Evolutionary conservation across 2,113 vertebrate genomes (phyloP).

Genomic region (Mesocricetus auratus): DNA sequence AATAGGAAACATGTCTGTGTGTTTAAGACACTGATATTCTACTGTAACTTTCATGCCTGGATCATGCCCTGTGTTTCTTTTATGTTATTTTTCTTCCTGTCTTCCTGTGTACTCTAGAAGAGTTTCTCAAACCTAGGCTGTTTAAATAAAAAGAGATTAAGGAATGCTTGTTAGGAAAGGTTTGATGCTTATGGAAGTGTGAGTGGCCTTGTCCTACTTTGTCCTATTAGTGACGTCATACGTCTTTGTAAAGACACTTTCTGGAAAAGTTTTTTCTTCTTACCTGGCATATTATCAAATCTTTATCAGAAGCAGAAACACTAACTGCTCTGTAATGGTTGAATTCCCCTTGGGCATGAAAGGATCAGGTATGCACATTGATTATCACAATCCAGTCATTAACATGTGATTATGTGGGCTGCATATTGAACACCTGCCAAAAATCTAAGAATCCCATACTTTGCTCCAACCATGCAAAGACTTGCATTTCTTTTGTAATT

Average conservation of each 20-base stretch:
- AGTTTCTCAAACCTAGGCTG: slow-evolving; percentile 3
- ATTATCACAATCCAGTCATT: slow-evolving; percentile 93
- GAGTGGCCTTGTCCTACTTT: slow-evolving; percentile 50
- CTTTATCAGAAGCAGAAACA: slow-evolving; percentile 85
- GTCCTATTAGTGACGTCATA: slow-evolving; percentile 54
- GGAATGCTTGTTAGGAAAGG: slow-evolving; percentile 9
- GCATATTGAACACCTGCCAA: slow-evolving; percentile 93
- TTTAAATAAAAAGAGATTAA: slow-evolving; percentile 63
- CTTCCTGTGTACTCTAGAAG: neutral
- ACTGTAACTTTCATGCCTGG: slow-evolving; percentile 12
- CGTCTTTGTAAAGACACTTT: slow-evolving; percentile 67
- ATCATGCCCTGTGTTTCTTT: neutral
- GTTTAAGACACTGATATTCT: slow-evolving; percentile 37
- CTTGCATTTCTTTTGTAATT: slow-evolving; percentile 88
- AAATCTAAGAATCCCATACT: slow-evolving; percentile 92
- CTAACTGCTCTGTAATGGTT: slow-evolving; percentile 82
- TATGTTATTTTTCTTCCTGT: slow-evolving; percentile 45
- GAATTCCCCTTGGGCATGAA: slow-evolving; percentile 82
- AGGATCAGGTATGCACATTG: slow-evolving; percentile 90
- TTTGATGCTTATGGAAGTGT: slow-evolving; percentile 6
- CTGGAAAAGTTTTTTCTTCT: slow-evolving; percentile 69
- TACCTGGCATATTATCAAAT: slow-evolving; percentile 70
- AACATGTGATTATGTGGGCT: slow-evolving; percentile 94
- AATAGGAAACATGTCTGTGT: slow-evolving; percentile 69
- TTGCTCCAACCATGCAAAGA: slow-evolving; percentile 90